Conservation (phyloP, 1,140 invertebrate species). For the Teleopsis dalmanni region DNA sequence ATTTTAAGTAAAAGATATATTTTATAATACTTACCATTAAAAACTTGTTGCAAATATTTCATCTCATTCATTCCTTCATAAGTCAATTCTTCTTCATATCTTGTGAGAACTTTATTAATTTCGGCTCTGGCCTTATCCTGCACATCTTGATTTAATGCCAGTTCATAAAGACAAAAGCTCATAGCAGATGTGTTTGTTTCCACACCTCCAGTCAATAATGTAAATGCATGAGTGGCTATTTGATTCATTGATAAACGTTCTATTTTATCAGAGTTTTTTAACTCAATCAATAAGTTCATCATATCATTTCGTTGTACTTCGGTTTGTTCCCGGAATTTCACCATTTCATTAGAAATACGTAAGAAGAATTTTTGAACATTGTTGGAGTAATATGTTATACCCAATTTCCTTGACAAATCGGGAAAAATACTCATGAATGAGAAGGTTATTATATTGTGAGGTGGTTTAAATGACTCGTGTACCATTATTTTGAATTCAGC, state of each 20-base stretch:
- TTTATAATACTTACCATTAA: constrained; percentile 42
- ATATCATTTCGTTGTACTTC: constrained; percentile 35
- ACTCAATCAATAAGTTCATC: constrained; percentile 9
- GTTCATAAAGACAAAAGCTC: constrained; percentile 45
- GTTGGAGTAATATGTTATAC: constrained; percentile 33
- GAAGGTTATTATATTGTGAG: constrained; percentile 15
- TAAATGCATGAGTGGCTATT: constrained; percentile 49
- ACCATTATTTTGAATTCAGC: constrained; percentile 46
- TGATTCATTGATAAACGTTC: constrained; percentile 42
- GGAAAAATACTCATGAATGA: constrained; percentile 21
- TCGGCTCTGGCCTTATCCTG: constrained; percentile 47
- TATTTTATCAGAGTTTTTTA: constrained; percentile 22
- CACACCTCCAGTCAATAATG: constrained; percentile 58
- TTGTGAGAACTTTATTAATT: constrained; percentile 43
- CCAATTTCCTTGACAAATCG: constrained; percentile 14
- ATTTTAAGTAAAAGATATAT: too few species aligned
- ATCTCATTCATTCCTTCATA: constrained; percentile 52
- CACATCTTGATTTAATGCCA: constrained; percentile 45
- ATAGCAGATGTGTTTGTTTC: constrained; percentile 47
- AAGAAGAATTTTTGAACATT: constrained; percentile 47
- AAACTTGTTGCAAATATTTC: constrained; percentile 50
- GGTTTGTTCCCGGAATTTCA: constrained; percentile 46
- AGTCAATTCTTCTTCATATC: constrained; percentile 46
- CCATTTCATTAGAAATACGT: constrained; percentile 41
- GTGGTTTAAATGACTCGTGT: constrained; percentile 23